Base-by-base conservation (phyloP, 1,140 invertebrate species). In the Panagrolaimus sp. region DNA sequence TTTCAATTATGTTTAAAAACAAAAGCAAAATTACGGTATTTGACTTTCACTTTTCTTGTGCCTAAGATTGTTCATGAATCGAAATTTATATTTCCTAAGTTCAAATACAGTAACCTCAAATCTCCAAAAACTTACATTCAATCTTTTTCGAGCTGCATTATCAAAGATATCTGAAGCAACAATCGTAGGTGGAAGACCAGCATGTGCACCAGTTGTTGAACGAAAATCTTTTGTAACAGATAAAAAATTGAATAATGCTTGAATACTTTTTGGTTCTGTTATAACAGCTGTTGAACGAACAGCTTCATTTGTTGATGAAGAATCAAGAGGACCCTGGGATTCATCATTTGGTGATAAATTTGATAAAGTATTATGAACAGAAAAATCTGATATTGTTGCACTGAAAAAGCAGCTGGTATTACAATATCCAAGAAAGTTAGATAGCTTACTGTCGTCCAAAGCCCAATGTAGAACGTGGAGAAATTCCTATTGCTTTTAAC, bases 81-180 rank as follows among this genome's bases (percentile, higher is more conserved):
- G n/a, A n/a, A n/a, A n/a, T n/a, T n/a, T n/a, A n/a, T n/a, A n/a
- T n/a, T n/a, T n/a, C n/a, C n/a, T n/a, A n/a, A n/a, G n/a, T n/a
- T n/a, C n/a, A n/a, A n/a, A n/a, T n/a, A n/a, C n/a, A n/a, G n/a
- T n/a, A n/a, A n/a, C n/a, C n/a, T n/a, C n/a, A n/a, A n/a, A n/a
- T n/a, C n/a, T n/a, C n/a, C n/a, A 20, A 38, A 57, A 57, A 57
- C 51, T n/a, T 20, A 57, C 51, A 27, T 57, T 57, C 51, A 57
- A 57, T 20, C n/a, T 25, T 1, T 25, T 27, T 4, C 1, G 5
- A 16, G 20, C 20, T 5, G 14, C 27, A 20, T 57, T 16, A 11
- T 1, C 11, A 16, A 57, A 57, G 9, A 11, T 2, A 57, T 13
- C 11, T 27, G 51, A 11, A 11, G 51, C 51, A 27, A 57, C n/a